Conservation (phyloP, 2,797 vertebrate genomes). For the Huso huso region DNA sequence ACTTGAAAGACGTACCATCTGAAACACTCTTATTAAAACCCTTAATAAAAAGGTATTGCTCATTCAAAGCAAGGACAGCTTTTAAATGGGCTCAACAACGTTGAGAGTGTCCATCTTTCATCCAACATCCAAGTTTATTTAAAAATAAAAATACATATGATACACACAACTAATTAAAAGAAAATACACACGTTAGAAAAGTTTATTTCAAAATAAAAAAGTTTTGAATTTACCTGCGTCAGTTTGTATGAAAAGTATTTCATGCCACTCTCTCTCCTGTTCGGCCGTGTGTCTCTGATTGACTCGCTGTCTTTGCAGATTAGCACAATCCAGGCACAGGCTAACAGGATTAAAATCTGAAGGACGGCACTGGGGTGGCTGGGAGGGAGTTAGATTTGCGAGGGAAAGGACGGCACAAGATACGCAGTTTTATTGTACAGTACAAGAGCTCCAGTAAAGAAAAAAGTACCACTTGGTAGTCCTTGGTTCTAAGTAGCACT, state of each 20-base stretch:
- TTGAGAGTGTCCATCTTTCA: too few species aligned
- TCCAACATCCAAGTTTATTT: too few species aligned
- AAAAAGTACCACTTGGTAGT: conserved; percentile 4
- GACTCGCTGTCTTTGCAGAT: not conserved
- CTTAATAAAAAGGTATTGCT: too few species aligned
- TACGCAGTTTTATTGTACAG: conserved; percentile 31
- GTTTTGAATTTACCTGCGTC: not conserved
- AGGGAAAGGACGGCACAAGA: conserved; percentile 24
- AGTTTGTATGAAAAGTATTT: not conserved
- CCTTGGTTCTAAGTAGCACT: conserved; percentile 19
- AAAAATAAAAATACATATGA: too few species aligned
- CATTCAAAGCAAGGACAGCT: too few species aligned
- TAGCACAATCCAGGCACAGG: not conserved
- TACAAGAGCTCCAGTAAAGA: conserved; percentile 24
- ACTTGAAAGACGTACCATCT: too few species aligned
- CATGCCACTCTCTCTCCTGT: not conserved
- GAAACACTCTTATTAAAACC: too few species aligned
- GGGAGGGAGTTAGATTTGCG: not conserved
- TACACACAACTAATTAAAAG: too few species aligned
- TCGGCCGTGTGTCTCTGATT: not conserved
- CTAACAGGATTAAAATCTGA: not conserved
- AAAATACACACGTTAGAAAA: too few species aligned
- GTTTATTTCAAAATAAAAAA: not conserved
- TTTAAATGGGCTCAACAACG: too few species aligned
- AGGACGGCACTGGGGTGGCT: not conserved